Conservation (phyloP, 2,113 vertebrate genomes). For the Malurus cyaneus region DNA sequence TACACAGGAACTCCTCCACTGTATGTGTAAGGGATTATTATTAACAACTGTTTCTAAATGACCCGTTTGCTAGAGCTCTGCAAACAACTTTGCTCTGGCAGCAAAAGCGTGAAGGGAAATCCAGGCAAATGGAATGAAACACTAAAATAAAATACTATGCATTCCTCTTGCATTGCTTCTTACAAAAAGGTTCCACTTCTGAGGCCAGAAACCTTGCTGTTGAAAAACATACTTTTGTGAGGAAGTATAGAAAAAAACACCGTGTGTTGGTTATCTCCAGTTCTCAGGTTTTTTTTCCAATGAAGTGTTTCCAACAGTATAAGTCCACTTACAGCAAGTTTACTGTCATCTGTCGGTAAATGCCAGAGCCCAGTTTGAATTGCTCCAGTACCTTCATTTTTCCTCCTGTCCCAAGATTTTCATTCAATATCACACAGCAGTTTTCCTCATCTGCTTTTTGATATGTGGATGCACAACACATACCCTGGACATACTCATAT, state of each 20-base stretch:
- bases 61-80: not conserved
- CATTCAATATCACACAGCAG: not conserved
- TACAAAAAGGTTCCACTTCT: not conserved
- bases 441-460: not conserved
- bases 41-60: not conserved
- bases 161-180: slow-evolving; percentile 11
- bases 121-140: not conserved
- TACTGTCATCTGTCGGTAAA: not conserved
- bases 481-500: not conserved
- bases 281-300: not conserved
- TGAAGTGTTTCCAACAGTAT: not conserved
- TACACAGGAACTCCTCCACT: not conserved
- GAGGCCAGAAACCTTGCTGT: not conserved
- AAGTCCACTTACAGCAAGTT: not conserved
- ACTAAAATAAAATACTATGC: not conserved
- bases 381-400: not conserved
- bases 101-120: not conserved
- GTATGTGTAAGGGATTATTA: not conserved
- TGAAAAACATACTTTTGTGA: not conserved
- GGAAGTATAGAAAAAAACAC: not conserved
- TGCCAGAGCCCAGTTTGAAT: not conserved
- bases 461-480: not conserved
- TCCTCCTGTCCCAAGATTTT: not conserved
- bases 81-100: not conserved
- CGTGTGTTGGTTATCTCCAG: not conserved